phyloP scores from a whole-genome alignment of 2,113 vertebrate genomes.

The Drymodes brunneopygia region DNA sequence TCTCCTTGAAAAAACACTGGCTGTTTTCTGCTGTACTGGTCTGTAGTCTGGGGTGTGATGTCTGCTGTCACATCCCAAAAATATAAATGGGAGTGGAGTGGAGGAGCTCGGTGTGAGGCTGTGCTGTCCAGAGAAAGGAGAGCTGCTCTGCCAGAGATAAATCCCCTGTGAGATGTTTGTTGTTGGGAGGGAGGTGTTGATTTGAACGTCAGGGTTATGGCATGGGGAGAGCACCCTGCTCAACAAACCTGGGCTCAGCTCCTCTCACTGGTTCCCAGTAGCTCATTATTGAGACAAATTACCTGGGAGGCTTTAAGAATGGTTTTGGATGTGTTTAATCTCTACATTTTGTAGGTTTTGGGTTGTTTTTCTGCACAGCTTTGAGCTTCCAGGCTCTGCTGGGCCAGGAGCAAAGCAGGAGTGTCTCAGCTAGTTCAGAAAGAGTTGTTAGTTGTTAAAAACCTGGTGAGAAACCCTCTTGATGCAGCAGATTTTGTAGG shows the following conservation, averaged over 20 bases:
- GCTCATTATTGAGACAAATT: background rate
- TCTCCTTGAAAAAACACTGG: background rate
- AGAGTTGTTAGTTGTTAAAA: background rate
- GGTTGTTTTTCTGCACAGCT: background rate
- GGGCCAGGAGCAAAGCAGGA: background rate
- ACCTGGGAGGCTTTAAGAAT: background rate
- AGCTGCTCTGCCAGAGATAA: background rate
- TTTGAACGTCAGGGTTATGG: background rate
- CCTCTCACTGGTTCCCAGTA: background rate
- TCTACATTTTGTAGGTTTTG: background rate
- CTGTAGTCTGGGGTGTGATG: background rate
- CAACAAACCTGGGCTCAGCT: background rate
- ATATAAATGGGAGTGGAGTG: rapidly evolving
- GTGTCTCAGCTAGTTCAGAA: background rate
- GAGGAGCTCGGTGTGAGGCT: background rate
- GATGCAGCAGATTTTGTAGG: background rate
- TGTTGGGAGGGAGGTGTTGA: background rate
- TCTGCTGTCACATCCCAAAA: background rate
- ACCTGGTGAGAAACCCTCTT: background rate
- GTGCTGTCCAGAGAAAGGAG: background rate
- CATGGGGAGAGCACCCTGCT: background rate
- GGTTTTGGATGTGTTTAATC: background rate
- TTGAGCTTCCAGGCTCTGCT: background rate
- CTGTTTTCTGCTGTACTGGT: background rate
- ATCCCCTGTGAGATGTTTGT: background rate